Percentiles rank a stretch among this genome's conserved stretches.
Conservation (phyloP, 1,140 invertebrate genomes). For the Macrotrachela quadricornifera region DNA sequence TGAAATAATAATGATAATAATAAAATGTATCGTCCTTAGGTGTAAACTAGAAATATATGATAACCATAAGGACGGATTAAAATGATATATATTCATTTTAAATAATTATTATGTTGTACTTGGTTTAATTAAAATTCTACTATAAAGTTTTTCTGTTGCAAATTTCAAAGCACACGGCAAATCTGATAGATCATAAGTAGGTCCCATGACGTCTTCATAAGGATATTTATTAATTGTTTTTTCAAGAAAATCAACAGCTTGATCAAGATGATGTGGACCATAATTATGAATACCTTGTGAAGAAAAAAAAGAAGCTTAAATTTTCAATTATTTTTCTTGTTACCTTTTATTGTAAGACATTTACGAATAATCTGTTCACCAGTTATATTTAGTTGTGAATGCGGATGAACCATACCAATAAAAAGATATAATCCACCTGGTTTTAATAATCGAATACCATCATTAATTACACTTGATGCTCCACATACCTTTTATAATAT, state of each 20-base stretch:
- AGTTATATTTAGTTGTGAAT: constrained; percentile 1
- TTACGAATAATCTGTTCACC: constrained; percentile 10
- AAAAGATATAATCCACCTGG: constrained; percentile 8
- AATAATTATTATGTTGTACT: no score
- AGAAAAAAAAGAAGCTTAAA: background rate
- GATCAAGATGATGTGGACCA: background rate
- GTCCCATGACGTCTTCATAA: background rate
- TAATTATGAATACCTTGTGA: constrained; percentile 9
- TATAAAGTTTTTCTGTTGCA: no score
- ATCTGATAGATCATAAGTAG: background rate
- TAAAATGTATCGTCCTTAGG: no score
- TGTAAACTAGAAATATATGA: no score
- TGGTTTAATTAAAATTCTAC: no score
- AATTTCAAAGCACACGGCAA: no score
- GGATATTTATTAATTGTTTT: constrained; percentile 7
- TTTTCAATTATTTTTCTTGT: background rate
- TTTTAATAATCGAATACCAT: constrained; percentile 6
- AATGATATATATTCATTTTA: no score
- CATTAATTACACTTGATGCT: background rate
- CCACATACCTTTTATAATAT: background rate
- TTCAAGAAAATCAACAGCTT: constrained; percentile 8
- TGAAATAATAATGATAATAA: no score
- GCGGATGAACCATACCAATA: constrained; percentile 8
- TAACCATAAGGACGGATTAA: no score
- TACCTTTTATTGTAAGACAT: constrained; percentile 1